A percentile compares a stretch with the other conserved stretches of the same genome.
Conservation (phyloP, 2,888 invertebrate species). For the Macrophya alboannulata region DNA sequence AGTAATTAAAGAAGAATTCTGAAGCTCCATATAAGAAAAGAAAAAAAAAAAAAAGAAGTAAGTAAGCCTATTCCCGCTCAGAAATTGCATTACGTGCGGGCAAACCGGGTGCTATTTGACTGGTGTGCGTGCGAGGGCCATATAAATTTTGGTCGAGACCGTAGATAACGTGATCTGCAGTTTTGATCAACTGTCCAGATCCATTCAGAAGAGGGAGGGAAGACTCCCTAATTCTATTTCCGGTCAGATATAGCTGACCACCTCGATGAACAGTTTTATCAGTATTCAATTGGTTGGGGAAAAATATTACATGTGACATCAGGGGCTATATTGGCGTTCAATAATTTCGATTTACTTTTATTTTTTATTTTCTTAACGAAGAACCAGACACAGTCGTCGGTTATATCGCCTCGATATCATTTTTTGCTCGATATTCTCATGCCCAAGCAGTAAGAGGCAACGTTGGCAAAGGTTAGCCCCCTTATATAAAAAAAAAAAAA, state of each 20-base stretch:
- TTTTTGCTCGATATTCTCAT: neutral
- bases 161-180: slow-evolving; percentile 40
- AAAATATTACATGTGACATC: neutral
- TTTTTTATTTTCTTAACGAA: neutral
- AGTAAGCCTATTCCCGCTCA: neutral
- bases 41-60: neutral
- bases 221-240: slow-evolving; percentile 11
- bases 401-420: neutral
- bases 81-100: neutral
- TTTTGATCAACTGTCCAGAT: slow-evolving; percentile 7
- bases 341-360: neutral
- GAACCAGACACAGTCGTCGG: neutral
- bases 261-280: neutral
- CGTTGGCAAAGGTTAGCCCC: neutral
- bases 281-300: neutral
- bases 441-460: neutral
- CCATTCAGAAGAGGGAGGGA: neutral
- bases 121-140: neutral
- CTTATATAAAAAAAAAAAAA: neutral
- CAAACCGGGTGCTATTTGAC: neutral
- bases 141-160: slow-evolving; percentile 12
- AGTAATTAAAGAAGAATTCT: neutral
- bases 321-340: neutral
- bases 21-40: neutral
- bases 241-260: neutral